These are phyloP conservation scores for Chlorodrepanis virens DNA, from an alignment of 2,113 vertebrate genomes.

Conservation along the genomic window DNA sequence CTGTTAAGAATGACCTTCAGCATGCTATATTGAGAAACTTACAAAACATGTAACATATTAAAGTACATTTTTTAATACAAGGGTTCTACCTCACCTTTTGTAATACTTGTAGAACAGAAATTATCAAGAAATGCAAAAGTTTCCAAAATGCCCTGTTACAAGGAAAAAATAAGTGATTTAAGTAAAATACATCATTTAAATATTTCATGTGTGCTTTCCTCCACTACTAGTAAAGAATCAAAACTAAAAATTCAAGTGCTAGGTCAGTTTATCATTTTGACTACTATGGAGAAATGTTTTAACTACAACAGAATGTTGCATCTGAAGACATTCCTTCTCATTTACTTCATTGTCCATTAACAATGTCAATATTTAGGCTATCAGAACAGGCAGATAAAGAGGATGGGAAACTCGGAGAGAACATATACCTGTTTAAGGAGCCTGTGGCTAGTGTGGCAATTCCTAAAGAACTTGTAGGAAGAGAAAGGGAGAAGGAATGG, in stretches of 20 bases:
- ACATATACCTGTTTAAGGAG: background rate
- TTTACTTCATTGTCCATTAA: background rate
- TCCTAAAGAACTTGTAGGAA: background rate
- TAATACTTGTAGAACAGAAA: background rate
- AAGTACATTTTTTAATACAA: background rate
- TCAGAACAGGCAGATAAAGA: background rate
- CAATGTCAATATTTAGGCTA: background rate
- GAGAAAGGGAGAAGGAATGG: background rate
- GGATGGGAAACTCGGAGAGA: background rate
- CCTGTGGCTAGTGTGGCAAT: background rate
- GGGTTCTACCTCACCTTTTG: background rate
- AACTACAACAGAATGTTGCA: background rate
- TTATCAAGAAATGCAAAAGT: background rate
- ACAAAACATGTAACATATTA: background rate
- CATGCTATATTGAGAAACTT: background rate
- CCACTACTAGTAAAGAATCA: background rate
- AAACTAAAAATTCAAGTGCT: background rate
- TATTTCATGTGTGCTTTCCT: background rate
- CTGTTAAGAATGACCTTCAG: background rate
- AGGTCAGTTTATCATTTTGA: background rate
- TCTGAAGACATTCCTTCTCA: background rate
- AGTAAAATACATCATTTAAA: background rate
- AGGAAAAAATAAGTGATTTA: background rate
- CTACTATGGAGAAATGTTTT: background rate
- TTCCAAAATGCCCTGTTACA: background rate